Conservation (phyloP, 2,113 vertebrate species). For the Boulengeromyrus knoepffleri region DNA sequence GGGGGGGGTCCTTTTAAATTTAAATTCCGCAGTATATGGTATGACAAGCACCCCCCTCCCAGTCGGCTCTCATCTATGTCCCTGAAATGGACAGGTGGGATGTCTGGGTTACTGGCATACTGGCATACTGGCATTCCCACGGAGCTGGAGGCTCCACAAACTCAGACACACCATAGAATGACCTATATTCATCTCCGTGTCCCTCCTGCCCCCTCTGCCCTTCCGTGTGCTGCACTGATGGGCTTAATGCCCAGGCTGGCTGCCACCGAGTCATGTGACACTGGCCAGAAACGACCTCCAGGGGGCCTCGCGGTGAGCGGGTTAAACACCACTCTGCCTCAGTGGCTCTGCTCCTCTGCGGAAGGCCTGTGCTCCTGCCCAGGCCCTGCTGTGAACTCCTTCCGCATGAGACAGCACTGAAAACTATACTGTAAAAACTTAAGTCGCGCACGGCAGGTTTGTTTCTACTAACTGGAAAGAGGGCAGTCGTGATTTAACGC, state of each 20-base stretch:
- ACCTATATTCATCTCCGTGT: constrained; percentile 21
- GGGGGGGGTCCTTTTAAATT: neutral
- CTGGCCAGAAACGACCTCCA: neutral
- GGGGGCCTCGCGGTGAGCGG: neutral
- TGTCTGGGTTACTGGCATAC: neutral
- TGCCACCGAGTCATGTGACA: neutral
- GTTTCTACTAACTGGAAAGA: neutral
- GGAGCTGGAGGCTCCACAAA: constrained; percentile 46
- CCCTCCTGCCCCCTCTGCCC: constrained; percentile 20
- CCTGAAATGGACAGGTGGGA: neutral
- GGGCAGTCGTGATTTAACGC: neutral
- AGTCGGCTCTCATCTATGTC: neutral
- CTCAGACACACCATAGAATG: constrained; percentile 23
- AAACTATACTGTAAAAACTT: neutral
- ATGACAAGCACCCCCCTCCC: neutral
- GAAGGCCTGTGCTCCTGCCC: neutral
- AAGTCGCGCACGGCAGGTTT: neutral
- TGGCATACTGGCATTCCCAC: constrained; percentile 31
- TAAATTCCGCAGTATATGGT: neutral
- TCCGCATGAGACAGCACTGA: neutral
- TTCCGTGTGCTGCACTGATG: neutral
- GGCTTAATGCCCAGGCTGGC: neutral
- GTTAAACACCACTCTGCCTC: neutral
- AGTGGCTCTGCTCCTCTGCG: neutral
- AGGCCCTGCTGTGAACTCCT: neutral